phyloP scores from a whole-genome alignment of 1,140 invertebrate genomes.

The Drosophila nigrodunni region DNA sequence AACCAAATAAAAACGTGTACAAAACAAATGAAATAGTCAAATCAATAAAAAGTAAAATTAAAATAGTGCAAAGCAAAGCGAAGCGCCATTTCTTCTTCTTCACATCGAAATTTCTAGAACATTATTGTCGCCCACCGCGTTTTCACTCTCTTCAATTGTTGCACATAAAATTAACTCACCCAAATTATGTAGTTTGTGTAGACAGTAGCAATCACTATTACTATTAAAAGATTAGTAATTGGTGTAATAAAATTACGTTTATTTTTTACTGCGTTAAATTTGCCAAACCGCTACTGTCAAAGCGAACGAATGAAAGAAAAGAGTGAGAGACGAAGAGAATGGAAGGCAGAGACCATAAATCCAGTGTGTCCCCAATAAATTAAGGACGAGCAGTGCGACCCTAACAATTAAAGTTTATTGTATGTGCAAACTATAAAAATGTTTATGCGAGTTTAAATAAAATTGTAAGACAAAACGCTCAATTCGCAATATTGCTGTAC shows the following conservation, averaged over 20 bases:
- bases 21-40: slow-evolving; percentile 39
- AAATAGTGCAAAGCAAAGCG: neutral
- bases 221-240: slow-evolving; percentile 1
- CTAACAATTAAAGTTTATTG: neutral
- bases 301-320: too few relatives aligned
- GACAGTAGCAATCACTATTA: neutral
- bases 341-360: neutral
- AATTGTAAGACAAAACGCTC: neutral
- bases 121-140: neutral
- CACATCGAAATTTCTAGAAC: slow-evolving; percentile 21
- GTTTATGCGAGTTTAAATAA: neutral
- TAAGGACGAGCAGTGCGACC: slow-evolving; percentile 23
- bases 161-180: slow-evolving; percentile 16
- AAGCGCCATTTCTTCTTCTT: slow-evolving; percentile 12
- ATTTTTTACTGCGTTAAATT: neutral
- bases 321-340: slow-evolving; percentile 3
- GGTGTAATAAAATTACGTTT: slow-evolving; percentile 4
- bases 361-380: slow-evolving; percentile 23
- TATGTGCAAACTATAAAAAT: neutral
- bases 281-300: neutral
- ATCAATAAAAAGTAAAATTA: slow-evolving; percentile 25
- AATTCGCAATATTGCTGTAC: neutral
- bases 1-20: slow-evolving; percentile 28
- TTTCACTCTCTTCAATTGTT: neutral
- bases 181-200: neutral